Base-by-base conservation (phyloP, 1,140 invertebrate species). In the Hyposmocoma kahamanoa region DNA sequence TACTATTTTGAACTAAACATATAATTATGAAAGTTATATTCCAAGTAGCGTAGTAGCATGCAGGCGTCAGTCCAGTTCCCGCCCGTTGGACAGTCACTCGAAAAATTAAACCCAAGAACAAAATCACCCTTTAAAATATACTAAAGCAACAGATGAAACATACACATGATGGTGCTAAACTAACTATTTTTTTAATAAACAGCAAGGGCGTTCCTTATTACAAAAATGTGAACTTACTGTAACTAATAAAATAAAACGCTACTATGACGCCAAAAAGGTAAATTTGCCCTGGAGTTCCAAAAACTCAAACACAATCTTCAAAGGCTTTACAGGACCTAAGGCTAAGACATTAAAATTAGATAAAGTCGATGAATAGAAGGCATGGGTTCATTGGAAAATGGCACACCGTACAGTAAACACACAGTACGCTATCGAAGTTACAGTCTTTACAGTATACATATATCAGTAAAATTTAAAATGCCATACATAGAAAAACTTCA, bases 401-500 rank as follows among this genome's bases (percentile, higher is more conserved):
- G 47, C 53, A 56, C 22, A 59, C 11, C 24, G 11, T 26, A 26
- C 5, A 26, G 24, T 26, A 26, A 64, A 59, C 57, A 47, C 58
- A 64, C 53, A 56, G 45, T 52, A 59, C 53, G 47, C 48, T 57
- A 63, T 47, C 52, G 38, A 53, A 53, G 42, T 32, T 56, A 69
- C 73, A 74, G 70, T 77, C 71, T 74, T 77, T 64, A 72, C 28
- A 47, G n/a, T n/a, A n/a, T n/a, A n/a, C 59, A 56, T 50, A 56
- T 53, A 60, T 59, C 39, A 53, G 45, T 55, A 59, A 34, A 34
- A 44, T 24, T 57, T 43, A 59, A 75, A 76, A 71, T 71, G 67
- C 62, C 59, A 61, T 66, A 57, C 39, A 52, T 36, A 60, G 38
- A 56, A 44, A 53, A 55, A 56, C 65, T 36, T 36, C n/a, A n/a